Conservation (phyloP, 2,888 invertebrate species). For the Tipula vernalis region DNA sequence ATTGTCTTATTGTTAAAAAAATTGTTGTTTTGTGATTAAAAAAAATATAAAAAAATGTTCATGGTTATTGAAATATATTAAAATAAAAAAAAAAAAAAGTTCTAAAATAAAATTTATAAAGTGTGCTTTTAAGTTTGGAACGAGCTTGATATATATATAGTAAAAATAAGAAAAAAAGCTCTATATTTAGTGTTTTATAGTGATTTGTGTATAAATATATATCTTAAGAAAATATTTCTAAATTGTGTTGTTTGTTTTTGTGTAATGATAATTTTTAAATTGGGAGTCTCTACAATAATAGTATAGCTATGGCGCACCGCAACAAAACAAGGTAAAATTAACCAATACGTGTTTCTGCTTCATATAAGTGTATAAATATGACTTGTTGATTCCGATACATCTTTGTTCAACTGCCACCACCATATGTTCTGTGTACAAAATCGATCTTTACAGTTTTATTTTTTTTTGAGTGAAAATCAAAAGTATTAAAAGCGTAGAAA, state of each 20-base stretch:
- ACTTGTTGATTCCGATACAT: background rate
- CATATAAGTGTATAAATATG: background rate
- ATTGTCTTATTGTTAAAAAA: background rate
- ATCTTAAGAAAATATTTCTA: background rate
- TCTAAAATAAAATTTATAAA: background rate
- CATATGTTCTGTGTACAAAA: background rate
- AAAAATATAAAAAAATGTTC: background rate
- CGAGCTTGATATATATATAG: background rate
- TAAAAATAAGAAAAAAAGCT: background rate
- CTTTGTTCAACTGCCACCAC: background rate
- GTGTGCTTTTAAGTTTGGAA: background rate
- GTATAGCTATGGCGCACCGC: conserved; percentile 11
- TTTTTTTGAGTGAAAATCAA: background rate
- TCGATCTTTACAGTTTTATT: background rate
- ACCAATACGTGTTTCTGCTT: background rate
- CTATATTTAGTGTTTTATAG: background rate
- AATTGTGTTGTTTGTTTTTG: background rate
- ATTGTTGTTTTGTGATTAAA: background rate
- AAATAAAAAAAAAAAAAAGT: background rate
- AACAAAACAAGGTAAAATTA: conserved; percentile 11
- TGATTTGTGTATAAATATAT: background rate
- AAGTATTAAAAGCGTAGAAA: background rate
- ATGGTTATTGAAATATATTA: background rate
- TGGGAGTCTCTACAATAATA: background rate
- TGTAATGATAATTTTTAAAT: conserved; percentile 7